These are phyloP conservation scores for Potorous gilbertii DNA, from an alignment of 2,797 vertebrate species.

Conservation along the genomic window DNA sequence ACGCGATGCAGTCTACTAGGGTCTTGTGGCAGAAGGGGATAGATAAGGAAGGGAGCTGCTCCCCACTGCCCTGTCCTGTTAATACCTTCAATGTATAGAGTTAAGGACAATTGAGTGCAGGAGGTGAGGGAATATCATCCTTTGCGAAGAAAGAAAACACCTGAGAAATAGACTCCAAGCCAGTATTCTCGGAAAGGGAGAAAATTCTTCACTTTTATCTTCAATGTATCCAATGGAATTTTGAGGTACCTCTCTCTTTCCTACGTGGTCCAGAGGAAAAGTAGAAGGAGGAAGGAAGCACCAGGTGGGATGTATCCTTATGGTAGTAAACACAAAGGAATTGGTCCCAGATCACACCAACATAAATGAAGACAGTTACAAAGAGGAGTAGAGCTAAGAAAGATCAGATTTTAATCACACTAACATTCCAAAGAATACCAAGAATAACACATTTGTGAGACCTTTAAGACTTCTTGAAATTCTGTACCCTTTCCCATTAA, in stretches of 20 bases:
- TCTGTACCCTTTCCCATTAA: not conserved
- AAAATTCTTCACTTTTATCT: not conserved
- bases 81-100: not conserved
- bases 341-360: not conserved
- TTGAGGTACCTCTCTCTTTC: not conserved
- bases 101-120: not conserved
- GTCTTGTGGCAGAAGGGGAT: not conserved
- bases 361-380: not conserved
- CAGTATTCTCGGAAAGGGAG: not conserved
- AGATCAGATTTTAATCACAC: not conserved
- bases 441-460: not conserved
- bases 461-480: not conserved
- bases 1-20: not conserved
- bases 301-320: not conserved
- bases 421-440: not conserved
- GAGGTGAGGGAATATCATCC: not conserved
- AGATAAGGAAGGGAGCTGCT: not conserved
- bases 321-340: not conserved
- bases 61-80: not conserved
- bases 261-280: not conserved
- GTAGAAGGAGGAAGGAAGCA: not conserved
- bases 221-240: not conserved
- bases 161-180: not conserved
- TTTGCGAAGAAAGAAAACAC: not conserved
- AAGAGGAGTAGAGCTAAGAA: not conserved